phyloP scores from a whole-genome alignment of 2,797 vertebrate species.

The Melopsittacus undulatus region DNA sequence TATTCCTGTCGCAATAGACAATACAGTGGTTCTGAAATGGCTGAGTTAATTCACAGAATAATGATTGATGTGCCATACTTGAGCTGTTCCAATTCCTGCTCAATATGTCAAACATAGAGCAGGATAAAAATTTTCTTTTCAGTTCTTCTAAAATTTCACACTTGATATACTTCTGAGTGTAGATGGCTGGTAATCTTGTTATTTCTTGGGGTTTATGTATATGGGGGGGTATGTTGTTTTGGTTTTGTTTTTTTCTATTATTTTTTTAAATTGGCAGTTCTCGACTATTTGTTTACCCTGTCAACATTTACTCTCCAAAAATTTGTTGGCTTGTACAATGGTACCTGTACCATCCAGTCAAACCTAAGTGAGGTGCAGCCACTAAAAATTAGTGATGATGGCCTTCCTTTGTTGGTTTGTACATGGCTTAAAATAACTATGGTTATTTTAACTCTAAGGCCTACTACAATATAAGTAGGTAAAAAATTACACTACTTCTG shows the following conservation, averaged over 20 bases:
- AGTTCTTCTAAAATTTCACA: not conserved
- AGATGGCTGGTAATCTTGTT: not conserved
- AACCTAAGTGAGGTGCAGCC: not conserved
- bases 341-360: not conserved
- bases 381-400: not conserved
- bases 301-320: not conserved
- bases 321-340: not conserved
- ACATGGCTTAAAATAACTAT: not conserved
- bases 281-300: not conserved
- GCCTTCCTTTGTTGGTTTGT: not conserved
- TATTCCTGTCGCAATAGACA: not conserved
- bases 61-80: not conserved
- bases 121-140: not conserved
- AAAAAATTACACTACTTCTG: not conserved
- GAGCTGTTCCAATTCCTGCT: not conserved
- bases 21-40: not conserved
- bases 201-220: not conserved
- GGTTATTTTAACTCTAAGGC: not conserved
- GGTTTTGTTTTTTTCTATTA: not conserved
- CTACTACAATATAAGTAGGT: not conserved
- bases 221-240: no score
- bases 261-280: not conserved
- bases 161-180: not conserved
- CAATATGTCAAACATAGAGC: not conserved
- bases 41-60: not conserved